These are phyloP conservation scores for Myotis findleyi DNA, from an alignment of 2,797 vertebrate genomes.

Conservation along the genomic window DNA sequence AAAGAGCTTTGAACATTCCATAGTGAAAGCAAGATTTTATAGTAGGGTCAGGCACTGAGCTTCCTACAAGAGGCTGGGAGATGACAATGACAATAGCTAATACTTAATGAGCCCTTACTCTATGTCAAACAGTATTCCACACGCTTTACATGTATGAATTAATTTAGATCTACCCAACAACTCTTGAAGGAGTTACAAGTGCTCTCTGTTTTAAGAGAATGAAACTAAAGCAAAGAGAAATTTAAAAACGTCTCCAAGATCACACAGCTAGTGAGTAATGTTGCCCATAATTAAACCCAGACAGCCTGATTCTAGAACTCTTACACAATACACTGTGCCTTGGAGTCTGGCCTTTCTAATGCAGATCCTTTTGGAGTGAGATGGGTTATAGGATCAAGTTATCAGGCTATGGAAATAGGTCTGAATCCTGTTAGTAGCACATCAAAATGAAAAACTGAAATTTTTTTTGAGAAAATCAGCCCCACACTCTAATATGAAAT, in stretches of 20 bases:
- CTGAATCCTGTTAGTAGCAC: not conserved
- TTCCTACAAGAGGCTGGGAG: not conserved
- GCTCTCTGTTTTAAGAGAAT: conserved; percentile 18
- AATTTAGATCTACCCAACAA: not conserved
- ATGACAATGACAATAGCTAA: not conserved
- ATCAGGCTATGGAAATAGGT: not conserved
- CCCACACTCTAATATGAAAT: not conserved
- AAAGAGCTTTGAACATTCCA: not conserved
- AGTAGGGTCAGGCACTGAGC: not conserved
- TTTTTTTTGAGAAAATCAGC: not conserved
- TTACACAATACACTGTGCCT: not conserved
- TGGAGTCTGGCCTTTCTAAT: not conserved
- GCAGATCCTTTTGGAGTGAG: not conserved
- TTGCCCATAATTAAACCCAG: not conserved
- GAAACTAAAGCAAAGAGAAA: conserved; percentile 20
- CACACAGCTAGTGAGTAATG: not conserved
- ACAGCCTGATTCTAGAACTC: not conserved
- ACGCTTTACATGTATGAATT: not conserved
- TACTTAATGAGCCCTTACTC: not conserved
- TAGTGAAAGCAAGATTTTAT: not conserved
- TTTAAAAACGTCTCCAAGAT: not conserved
- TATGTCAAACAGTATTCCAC: not conserved
- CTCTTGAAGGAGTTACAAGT: not conserved
- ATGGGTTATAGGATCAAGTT: not conserved
- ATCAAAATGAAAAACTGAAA: conserved; percentile 2